These are phyloP conservation scores for Brachyrhaphis roseni DNA, from an alignment of 2,797 vertebrate species.

Conservation along the genomic window DNA sequence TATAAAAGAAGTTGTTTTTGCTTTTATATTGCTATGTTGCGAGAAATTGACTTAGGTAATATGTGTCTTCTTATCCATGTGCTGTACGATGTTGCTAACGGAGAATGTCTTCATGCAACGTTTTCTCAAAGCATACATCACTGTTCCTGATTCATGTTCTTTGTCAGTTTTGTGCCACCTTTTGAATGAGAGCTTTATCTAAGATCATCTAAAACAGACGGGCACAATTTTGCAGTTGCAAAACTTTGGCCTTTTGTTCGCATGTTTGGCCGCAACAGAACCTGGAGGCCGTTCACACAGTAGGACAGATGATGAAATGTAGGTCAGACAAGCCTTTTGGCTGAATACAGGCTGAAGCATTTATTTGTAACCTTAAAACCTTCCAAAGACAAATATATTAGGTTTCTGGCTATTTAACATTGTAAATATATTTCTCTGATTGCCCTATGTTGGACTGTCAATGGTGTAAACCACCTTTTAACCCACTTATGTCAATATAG, in stretches of 20 bases:
- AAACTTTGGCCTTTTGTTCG: background rate
- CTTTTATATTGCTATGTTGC: background rate
- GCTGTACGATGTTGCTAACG: background rate
- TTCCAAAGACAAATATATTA: background rate
- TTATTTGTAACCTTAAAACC: background rate
- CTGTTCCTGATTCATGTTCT: background rate
- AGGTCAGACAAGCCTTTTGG: background rate
- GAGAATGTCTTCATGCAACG: background rate
- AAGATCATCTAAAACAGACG: background rate
- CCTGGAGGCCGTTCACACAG: background rate
- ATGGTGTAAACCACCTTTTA: background rate
- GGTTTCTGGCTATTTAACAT: background rate
- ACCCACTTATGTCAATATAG: background rate
- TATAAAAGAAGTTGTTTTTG: background rate
- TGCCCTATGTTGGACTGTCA: background rate
- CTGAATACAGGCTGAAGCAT: background rate
- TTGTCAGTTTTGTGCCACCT: background rate
- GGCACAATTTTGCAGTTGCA: background rate
- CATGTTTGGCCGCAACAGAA: background rate
- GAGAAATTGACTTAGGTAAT: background rate
- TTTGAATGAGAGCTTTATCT: background rate
- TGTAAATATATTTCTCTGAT: background rate
- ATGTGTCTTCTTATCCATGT: background rate
- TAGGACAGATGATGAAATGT: background rate
- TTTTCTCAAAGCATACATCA: background rate